These are phyloP conservation scores for Isotomurus palustris DNA, from an alignment of 2,888 invertebrate genomes.

Conservation along the genomic window DNA sequence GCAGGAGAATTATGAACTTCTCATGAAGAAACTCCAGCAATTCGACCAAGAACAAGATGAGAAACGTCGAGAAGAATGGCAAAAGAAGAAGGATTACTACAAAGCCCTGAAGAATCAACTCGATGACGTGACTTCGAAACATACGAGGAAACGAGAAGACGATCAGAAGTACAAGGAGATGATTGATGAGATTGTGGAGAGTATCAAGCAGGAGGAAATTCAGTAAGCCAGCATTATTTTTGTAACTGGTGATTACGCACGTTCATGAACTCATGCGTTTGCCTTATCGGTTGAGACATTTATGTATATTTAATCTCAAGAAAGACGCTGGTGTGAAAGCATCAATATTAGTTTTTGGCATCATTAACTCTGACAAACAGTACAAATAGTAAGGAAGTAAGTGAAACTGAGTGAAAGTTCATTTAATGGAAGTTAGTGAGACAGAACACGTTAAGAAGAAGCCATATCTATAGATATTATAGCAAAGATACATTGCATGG, in stretches of 20 bases:
- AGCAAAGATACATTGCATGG: no score
- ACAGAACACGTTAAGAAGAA: no score
- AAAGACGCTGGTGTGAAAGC: background rate
- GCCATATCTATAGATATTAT: no score
- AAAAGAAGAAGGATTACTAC: slow-evolving; percentile 56
- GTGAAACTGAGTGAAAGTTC: no score
- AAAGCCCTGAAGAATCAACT: slow-evolving; percentile 51
- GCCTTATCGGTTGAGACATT: no score
- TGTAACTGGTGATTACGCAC: no score
- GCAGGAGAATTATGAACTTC: slow-evolving; percentile 52
- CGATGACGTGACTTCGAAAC: slow-evolving; percentile 55
- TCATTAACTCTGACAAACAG: no score
- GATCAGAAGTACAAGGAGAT: slow-evolving; percentile 60
- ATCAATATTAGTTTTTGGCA: background rate
- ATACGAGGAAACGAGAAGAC: slow-evolving; percentile 58
- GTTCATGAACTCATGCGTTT: no score
- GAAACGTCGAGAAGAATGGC: slow-evolving; percentile 48
- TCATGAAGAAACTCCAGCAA: slow-evolving; percentile 45
- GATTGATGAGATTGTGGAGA: slow-evolving; percentile 59
- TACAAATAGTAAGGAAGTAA: no score
- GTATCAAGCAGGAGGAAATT: slow-evolving; percentile 61
- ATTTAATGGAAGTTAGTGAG: no score
- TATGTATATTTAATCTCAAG: no score
- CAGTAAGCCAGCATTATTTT: slow-evolving; percentile 53
- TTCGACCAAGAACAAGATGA: slow-evolving; percentile 48